Base-by-base conservation (phyloP, 64 coral and sea anemone species). In the Acropora tenuis region DNA sequence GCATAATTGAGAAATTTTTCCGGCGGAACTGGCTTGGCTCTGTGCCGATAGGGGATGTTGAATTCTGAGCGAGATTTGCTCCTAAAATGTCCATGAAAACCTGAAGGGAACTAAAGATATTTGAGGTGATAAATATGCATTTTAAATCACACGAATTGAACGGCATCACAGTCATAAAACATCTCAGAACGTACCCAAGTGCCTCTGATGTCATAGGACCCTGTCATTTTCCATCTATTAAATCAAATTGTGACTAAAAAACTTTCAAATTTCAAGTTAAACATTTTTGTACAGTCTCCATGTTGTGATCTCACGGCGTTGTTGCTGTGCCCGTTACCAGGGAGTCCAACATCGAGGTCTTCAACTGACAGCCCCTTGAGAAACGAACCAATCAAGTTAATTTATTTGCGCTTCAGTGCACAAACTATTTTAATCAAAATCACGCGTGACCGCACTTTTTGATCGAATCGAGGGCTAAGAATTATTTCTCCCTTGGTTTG, bases 51-150 rank as follows among this genome's bases (percentile, higher is more conserved):
- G 48, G 91, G 91, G 41, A 92, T 80, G 3, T 48, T 80, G 63
- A 80, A 92, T 41, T 92, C 91, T 79, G 75, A 79, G 59, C 91
- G 91, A n/a, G 83, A 67, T 80, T 87, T 92, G 72, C 91, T 92
- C 58, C 91, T 76, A 92, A 87, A 92, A 80, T 92, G 91, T 44
- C 91, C 91, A 59, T 92, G 91, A 48, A 79, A 92, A 80, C 91
- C 91, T 78, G 91, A 57, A 20, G 82, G 82, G 71, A 87, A 92
- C 91, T 92, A 40, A 42, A 71, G 16, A 63, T 18, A 71, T 85
- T 85, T 5, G 4, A 19, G 16, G 45, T 40, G 46, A 71, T 48
- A 47, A 68, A 45, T 47, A 30, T 30, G 30, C 30, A 30, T 30
- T 30, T 30, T 30, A 30, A 30, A 30, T 30, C 30, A 30, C 30